Evolutionary conservation across 2,113 vertebrate genomes (phyloP), one percentile per base, ranked within the genome.

Genomic region (Cyanistes caeruleus): DNA sequence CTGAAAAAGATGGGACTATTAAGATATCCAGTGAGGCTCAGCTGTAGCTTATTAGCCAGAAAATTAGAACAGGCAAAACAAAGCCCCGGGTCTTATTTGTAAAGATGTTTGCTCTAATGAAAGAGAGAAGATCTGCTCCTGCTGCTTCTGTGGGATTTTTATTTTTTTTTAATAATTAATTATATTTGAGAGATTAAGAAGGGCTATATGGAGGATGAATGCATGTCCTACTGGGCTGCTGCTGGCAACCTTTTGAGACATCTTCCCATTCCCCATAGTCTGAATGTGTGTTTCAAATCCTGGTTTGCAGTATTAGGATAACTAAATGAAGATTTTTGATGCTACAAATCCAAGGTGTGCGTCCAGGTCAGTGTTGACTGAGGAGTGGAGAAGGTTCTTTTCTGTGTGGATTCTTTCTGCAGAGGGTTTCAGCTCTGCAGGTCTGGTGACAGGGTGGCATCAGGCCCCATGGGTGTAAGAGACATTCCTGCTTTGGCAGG

Each of bases 51-150:
- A 97, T 97, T 97, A 96, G 78, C 95, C 86, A 95, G 95, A 97
- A 97, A 97, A 97, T 97, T 96, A 95, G 95, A 97, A 92, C 77
- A 96, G 91, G 88, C 91, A 92, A 97, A 97, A 97, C 78, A 95
- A 95, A 97, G 95, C 97, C 95, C 39, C 22, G 3, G 95, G 96
- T 94, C 93, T 95, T 96, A 92, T 87, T 94, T 97, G 92, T 96
- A 88, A 95, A 97, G 81, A 95, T 96, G 91, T 95, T 96, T 91
- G 93, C 94, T 93, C 84, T 96, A 91, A 95, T 94, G 90, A 97
- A 94, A 92, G 86, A 79, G 72, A 89, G 13, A 72, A 94, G 88
- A 90, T 83, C 52, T 88, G 78, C n/a, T 96, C 78, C 69, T 88
- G 81, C 91, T 87, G 89, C 67, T 85, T 94, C 91, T 84, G 64